Evolutionary conservation across 2,113 vertebrate genomes (phyloP), one percentile per base, ranked within the genome.

Genomic region (Toxotes chatareus): DNA sequence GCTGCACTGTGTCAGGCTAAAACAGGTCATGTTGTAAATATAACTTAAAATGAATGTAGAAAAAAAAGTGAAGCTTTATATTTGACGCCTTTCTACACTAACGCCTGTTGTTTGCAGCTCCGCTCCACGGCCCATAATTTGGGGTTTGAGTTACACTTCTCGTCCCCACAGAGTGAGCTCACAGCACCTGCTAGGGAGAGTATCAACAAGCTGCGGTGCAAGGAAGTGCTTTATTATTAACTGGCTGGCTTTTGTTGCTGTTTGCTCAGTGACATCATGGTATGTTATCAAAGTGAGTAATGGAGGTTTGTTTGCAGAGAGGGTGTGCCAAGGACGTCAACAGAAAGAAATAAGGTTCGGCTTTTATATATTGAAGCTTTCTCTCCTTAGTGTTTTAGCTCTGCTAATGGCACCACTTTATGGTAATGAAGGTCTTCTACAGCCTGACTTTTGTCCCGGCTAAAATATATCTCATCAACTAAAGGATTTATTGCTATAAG

Each of bases 261-360:
- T 88, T 87, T 82, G 72, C 76, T 79, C 59, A 36, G 71, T 90
- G 81, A 93, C 86, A 47, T 91, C 89, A 91, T 51, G 70, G 32
- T 7, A 7, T 70, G 70, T 80, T 80, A 84, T 86, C 10, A 13
- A 8, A 27, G 66, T 79, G 76, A 80, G 65, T 80, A 82, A 89
- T 82, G 59, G 86, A 79, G 64, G 60, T 63, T 71, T 92, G 86
- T 92, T 88, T 83, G 76, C 44, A 14, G 32, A 82, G 70, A 60
- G 68, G 83, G 89, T 69, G 85, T 31, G 74, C 7, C 40, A 13
- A 31, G 56, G 36, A 46, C 4, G 11, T 66, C 80, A 78, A 77
- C 79, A 83, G 65, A 63, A 36, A 72, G 55, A 77, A 59, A 36
- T 2, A 51, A 74, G 63, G 57, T 47, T 44, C 32, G 46, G 62